Evolutionary conservation across 2,888 invertebrate genomes (phyloP).

Genomic region (Hofmannophila pseudospretella): DNA sequence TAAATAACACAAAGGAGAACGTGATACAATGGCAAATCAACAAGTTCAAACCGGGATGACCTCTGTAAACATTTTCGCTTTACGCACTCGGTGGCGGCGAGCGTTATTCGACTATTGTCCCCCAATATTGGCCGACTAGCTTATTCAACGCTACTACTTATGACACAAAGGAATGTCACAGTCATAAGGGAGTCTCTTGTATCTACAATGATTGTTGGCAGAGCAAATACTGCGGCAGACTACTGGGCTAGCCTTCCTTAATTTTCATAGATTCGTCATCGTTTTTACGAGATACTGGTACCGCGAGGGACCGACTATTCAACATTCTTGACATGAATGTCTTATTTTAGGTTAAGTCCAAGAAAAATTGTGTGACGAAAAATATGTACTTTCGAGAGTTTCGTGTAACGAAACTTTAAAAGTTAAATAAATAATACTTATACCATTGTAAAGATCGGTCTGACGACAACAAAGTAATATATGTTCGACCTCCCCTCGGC

Average conservation of each 20-base stretch:
- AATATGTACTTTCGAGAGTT: no score
- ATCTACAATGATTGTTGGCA: conserved; percentile 5
- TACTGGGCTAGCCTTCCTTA: no score
- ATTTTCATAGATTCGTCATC: not conserved
- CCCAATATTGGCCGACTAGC: conserved; percentile 53
- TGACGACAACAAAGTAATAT: no score
- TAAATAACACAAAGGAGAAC: conserved; percentile 15
- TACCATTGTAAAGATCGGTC: no score
- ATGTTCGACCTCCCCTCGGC: no score
- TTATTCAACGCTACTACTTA: conserved; percentile 45
- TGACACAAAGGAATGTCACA: conserved; percentile 38
- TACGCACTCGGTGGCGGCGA: conserved; percentile 19
- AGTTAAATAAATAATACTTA: no score
- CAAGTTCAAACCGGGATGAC: conserved; percentile 16
- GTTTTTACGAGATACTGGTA: no score
- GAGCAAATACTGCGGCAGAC: not conserved
- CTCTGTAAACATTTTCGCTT: conserved; percentile 20
- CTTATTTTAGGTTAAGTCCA: no score
- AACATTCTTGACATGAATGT: no score
- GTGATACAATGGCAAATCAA: not conserved
- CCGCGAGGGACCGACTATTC: no score
- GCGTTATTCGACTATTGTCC: conserved; percentile 56
- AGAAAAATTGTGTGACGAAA: no score
- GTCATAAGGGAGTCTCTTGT: conserved; percentile 2
- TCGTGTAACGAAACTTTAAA: no score